Evolutionary conservation across 2,888 invertebrate genomes (phyloP).

Genomic region (Hesperia comma): DNA sequence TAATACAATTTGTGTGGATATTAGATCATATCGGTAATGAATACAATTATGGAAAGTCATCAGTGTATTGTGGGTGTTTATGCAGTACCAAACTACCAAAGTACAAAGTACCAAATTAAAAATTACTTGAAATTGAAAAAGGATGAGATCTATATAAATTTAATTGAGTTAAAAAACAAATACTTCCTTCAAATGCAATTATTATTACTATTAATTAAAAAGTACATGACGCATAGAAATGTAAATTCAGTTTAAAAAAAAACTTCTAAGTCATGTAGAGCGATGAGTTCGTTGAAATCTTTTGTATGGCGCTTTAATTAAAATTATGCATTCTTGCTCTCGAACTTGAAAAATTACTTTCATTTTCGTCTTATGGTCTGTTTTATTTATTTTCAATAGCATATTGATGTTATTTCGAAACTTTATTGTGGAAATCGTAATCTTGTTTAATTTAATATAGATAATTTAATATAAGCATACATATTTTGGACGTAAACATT

Average conservation of each 20-base stretch:
- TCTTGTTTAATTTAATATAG: too few relatives aligned
- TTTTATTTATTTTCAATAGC: neutral
- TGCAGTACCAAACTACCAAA: too few relatives aligned
- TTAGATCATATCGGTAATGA: slow-evolving; percentile 2
- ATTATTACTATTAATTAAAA: too few relatives aligned
- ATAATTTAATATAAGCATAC: too few relatives aligned
- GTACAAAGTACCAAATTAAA: too few relatives aligned
- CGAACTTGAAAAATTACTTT: neutral
- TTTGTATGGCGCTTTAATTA: slow-evolving; percentile 44
- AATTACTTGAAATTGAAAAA: too few relatives aligned
- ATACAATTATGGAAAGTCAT: slow-evolving; percentile 2
- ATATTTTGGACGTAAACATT: too few relatives aligned
- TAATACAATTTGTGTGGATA: slow-evolving; percentile 12
- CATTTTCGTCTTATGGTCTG: slow-evolving; percentile 1
- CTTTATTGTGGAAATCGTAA: too few relatives aligned
- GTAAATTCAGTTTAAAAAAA: neutral
- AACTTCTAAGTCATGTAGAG: slow-evolving; percentile 6
- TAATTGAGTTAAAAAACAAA: too few relatives aligned
- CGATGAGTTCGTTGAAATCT: slow-evolving; percentile 52
- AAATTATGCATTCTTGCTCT: slow-evolving; percentile 5
- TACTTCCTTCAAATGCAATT: too few relatives aligned
- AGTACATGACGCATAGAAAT: neutral
- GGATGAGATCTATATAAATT: too few relatives aligned
- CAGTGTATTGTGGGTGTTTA: neutral
- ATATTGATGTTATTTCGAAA: neutral